A percentile compares a stretch with the other conserved stretches of the same genome.
Evolutionary conservation across 1,140 invertebrate species (phyloP).

Genomic region (Drosophila takahashii): DNA sequence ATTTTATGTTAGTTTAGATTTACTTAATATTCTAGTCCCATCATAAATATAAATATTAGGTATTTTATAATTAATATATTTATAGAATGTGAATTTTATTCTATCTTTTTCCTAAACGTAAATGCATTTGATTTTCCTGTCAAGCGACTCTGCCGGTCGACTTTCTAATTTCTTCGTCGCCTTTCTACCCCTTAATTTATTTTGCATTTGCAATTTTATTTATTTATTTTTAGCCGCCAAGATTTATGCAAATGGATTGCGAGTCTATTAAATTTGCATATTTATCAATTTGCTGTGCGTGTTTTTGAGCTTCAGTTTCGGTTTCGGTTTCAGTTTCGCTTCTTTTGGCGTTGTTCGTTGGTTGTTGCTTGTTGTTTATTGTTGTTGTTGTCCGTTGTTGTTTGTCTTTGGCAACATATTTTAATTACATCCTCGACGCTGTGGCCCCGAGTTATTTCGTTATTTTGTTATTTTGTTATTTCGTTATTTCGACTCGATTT

Average conservation of each 20-base stretch:
- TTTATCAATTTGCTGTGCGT: slow-evolving; percentile 78
- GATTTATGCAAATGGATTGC: slow-evolving; percentile 77
- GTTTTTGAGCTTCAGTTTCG: slow-evolving; percentile 24
- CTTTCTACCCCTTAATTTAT: slow-evolving; percentile 11
- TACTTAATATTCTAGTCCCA: too few relatives aligned
- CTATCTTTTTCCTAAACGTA: background rate
- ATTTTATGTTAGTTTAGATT: too few relatives aligned
- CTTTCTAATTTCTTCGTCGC: background rate
- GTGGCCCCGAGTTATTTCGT: slow-evolving; percentile 51
- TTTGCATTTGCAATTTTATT: slow-evolving; percentile 59
- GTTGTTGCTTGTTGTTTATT: slow-evolving; percentile 26
- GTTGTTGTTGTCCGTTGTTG: slow-evolving; percentile 34
- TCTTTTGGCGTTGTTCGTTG: slow-evolving; percentile 5
- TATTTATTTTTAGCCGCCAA: slow-evolving; percentile 65
- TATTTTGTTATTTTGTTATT: slow-evolving; percentile 58
- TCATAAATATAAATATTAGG: too few relatives aligned
- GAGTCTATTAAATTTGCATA: slow-evolving; percentile 82
- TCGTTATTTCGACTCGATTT: slow-evolving; percentile 66
- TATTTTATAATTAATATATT: too few relatives aligned
- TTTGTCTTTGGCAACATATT: slow-evolving; percentile 77
- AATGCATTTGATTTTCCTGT: background rate
- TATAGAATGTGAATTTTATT: too few relatives aligned
- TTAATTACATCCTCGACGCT: slow-evolving; percentile 66
- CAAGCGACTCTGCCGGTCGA: background rate
- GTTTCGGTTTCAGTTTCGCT: slow-evolving; percentile 22